Percentiles rank a stretch among this genome's conserved stretches.
These are phyloP conservation scores for Drosophila persimilis DNA, from an alignment of 1,140 invertebrate genomes.

Conservation along the genomic window DNA sequence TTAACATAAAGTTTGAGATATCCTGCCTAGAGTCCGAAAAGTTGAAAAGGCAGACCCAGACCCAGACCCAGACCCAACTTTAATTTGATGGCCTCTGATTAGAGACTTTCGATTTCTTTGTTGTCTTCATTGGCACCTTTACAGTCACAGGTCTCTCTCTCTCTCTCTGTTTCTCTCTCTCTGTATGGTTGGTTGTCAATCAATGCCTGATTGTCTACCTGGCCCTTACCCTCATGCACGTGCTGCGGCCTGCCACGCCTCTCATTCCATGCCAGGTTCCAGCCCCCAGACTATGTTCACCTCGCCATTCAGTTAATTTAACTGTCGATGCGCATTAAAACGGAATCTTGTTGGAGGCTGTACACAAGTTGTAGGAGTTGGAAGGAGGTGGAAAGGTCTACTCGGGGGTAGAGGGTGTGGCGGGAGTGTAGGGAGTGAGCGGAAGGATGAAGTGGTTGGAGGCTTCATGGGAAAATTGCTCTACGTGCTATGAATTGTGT, in stretches of 20 bases:
- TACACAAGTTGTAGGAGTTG: constrained; percentile 13
- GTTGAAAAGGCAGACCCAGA: too few relatives aligned
- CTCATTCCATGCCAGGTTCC: constrained; percentile 11
- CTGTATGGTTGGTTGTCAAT: constrained; percentile 32
- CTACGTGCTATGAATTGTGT: constrained; percentile 61
- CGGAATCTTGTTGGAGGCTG: constrained; percentile 46
- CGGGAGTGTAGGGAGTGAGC: not conserved
- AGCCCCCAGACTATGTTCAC: not conserved
- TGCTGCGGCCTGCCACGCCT: constrained; percentile 45
- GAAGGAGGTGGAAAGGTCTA: not conserved
- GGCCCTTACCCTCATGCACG: constrained; percentile 17
- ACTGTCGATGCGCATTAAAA: constrained; percentile 62
- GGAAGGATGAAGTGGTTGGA: not conserved
- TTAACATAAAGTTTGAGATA: too few relatives aligned
- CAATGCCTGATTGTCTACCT: constrained; percentile 45
- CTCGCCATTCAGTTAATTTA: constrained; percentile 46
- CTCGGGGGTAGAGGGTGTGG: not conserved
- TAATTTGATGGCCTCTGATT: too few relatives aligned
- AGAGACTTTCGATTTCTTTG: too few relatives aligned
- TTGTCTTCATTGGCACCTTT: too few relatives aligned
- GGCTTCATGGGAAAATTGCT: constrained; percentile 55
- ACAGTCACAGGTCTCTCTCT: not conserved
- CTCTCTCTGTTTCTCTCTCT: not conserved
- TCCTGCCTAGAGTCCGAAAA: too few relatives aligned
- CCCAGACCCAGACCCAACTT: too few relatives aligned